phyloP scores from a whole-genome alignment of 1,140 invertebrate species.

The Drosophila repleta region DNA sequence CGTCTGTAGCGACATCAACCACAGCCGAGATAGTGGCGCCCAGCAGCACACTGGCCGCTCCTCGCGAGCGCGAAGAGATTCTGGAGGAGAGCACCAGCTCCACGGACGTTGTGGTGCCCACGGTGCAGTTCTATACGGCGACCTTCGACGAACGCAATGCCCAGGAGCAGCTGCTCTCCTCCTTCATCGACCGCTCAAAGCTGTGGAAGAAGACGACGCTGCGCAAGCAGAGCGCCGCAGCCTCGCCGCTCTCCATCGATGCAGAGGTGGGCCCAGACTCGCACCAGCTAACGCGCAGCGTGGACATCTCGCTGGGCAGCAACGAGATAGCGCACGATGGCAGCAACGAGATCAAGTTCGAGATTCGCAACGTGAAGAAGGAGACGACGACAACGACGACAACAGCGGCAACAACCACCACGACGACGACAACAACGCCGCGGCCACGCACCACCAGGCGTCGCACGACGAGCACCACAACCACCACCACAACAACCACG shows the following conservation, averaged over 20 bases:
- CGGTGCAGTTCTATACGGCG: slow-evolving; percentile 81
- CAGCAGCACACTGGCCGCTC: slow-evolving; percentile 41
- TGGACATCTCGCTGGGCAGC: slow-evolving; percentile 59
- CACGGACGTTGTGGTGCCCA: slow-evolving; percentile 66
- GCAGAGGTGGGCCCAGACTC: slow-evolving; percentile 39
- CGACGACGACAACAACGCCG: slow-evolving; percentile 82
- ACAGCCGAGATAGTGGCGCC: slow-evolving; percentile 57
- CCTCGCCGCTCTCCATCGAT: slow-evolving; percentile 15
- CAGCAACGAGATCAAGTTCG: slow-evolving; percentile 78
- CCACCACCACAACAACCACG: slow-evolving; percentile 86
- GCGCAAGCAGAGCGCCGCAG: slow-evolving; percentile 35
- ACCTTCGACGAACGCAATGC: slow-evolving; percentile 78
- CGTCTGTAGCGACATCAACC: not conserved
- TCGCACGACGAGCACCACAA: slow-evolving; percentile 84
- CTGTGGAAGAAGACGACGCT: slow-evolving; percentile 71
- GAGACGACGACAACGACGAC: slow-evolving; percentile 47
- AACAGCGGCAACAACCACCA: slow-evolving; percentile 84
- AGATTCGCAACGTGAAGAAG: slow-evolving; percentile 72
- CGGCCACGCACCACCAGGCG: slow-evolving; percentile 85
- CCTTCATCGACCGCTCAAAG: slow-evolving; percentile 76
- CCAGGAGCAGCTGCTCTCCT: slow-evolving; percentile 73
- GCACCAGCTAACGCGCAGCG: slow-evolving; percentile 65
- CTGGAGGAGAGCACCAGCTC: slow-evolving; percentile 76
- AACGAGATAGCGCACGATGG: slow-evolving; percentile 73
- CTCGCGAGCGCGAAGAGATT: slow-evolving; percentile 75